Evolutionary conservation across 2,797 vertebrate species (phyloP).

Genomic region (Trematomus bernacchii): DNA sequence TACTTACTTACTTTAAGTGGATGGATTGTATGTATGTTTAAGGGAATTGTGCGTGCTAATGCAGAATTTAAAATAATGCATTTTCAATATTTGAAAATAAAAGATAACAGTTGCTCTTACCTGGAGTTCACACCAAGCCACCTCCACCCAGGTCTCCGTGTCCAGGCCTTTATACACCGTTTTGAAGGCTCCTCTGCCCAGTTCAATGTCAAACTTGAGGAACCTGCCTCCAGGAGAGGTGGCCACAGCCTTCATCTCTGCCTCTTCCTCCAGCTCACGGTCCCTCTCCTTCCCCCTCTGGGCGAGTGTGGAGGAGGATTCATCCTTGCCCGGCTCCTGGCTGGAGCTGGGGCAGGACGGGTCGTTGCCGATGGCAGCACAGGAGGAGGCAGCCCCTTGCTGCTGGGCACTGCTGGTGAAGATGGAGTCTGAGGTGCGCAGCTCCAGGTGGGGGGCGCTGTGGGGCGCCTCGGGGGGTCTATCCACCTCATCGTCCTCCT

Average conservation of each 20-base stretch:
- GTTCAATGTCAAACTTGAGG: constrained; percentile 95
- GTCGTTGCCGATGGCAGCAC: constrained; percentile 71
- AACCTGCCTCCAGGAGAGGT: constrained; percentile 94
- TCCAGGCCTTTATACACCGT: constrained; percentile 96
- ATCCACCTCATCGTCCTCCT: constrained; percentile 85
- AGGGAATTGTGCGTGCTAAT: background rate
- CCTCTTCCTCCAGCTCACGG: constrained; percentile 93
- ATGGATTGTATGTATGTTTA: background rate
- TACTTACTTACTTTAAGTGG: no score
- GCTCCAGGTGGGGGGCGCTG: constrained; percentile 80
- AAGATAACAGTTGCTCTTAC: constrained; percentile 76
- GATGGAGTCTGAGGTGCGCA: constrained; percentile 80
- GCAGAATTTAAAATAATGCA: background rate
- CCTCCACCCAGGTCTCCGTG: constrained; percentile 96
- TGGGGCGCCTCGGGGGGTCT: constrained; percentile 69
- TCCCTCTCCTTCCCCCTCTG: constrained; percentile 88
- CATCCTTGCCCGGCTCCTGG: constrained; percentile 73
- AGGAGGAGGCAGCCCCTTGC: constrained; percentile 66
- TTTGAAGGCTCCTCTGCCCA: constrained; percentile 96
- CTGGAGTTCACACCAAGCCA: constrained; percentile 98
- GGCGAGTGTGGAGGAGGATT: constrained; percentile 62
- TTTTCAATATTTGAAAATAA: constrained; percentile 9
- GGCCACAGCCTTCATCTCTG: constrained; percentile 95
- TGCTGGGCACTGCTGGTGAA: constrained; percentile 75
- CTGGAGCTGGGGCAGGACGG: constrained; percentile 50